phyloP scores from a whole-genome alignment of 2,888 invertebrate genomes.

The Argynnis bischoffii region DNA sequence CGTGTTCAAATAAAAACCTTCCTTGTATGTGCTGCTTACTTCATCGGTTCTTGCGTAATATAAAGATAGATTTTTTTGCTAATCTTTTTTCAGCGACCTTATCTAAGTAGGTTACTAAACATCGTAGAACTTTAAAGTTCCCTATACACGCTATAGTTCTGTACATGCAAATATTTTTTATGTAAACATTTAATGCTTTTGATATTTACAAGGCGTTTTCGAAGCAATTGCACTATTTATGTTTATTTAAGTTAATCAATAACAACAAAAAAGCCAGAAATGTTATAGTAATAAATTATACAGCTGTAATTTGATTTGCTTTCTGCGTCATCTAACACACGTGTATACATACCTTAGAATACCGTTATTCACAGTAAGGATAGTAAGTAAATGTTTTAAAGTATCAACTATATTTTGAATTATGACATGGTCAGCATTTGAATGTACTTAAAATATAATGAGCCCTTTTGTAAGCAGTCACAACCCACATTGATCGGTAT shows the following conservation, averaged over 20 bases:
- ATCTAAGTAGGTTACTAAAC: constrained; percentile 6
- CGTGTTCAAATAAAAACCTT: constrained; percentile 14
- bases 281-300: too few relatives aligned
- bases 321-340: not conserved
- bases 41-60: constrained; percentile 18
- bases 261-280: too few relatives aligned
- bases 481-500: not conserved
- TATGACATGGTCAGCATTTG: not conserved
- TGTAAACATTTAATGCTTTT: not conserved
- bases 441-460: constrained; percentile 7
- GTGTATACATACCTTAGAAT: not conserved
- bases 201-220: not conserved
- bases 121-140: not conserved
- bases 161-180: too few relatives aligned
- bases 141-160: not conserved
- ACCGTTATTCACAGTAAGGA: constrained; percentile 7
- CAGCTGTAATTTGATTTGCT: too few relatives aligned
- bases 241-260: too few relatives aligned
- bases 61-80: not conserved
- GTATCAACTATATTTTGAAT: not conserved
- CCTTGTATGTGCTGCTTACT: constrained; percentile 28
- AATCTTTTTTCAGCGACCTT: constrained; percentile 12
- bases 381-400: not conserved
- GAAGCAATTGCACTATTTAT: not conserved
- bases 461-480: constrained; percentile 11